Evolutionary conservation across 2,113 vertebrate species (phyloP).

Genomic region (Bostrychus sinensis): DNA sequence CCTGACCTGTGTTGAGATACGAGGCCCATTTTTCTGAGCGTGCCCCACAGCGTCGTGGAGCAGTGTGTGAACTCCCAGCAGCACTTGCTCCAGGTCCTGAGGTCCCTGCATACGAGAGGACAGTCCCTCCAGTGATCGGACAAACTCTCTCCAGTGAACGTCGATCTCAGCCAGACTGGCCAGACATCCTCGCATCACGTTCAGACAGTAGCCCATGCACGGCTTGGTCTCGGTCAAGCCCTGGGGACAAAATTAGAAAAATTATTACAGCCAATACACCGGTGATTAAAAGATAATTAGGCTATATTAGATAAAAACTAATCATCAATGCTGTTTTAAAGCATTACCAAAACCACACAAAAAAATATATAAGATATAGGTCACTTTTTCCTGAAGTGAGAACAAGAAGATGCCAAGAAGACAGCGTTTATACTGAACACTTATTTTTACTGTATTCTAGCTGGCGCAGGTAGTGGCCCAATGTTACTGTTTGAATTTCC

Average conservation of each 20-base stretch:
- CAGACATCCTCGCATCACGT: slow-evolving; percentile 86
- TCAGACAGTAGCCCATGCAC: slow-evolving; percentile 92
- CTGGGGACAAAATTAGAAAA: slow-evolving; percentile 41
- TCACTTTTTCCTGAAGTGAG: no score
- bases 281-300: no score
- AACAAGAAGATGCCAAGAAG: no score
- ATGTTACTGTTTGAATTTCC: no score
- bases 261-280: no score
- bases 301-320: no score
- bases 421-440: no score
- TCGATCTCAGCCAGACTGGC: slow-evolving; percentile 87
- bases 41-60: slow-evolving; percentile 82
- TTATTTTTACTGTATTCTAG: no score
- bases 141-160: slow-evolving; percentile 83
- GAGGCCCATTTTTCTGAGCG: slow-evolving; percentile 69
- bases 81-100: slow-evolving; percentile 80
- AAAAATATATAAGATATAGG: no score
- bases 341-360: no score
- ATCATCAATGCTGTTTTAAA: no score
- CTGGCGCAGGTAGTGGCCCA: no score
- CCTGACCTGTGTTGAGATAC: slow-evolving; percentile 81
- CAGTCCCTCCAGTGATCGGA: slow-evolving; percentile 85
- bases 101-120: slow-evolving; percentile 78
- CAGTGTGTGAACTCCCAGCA: slow-evolving; percentile 81
- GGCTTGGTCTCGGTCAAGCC: slow-evolving; percentile 82